Evolutionary conservation across 2,888 invertebrate genomes (phyloP), one percentile per base, ranked within the genome.

Genomic region (Aporophyla nigra): DNA sequence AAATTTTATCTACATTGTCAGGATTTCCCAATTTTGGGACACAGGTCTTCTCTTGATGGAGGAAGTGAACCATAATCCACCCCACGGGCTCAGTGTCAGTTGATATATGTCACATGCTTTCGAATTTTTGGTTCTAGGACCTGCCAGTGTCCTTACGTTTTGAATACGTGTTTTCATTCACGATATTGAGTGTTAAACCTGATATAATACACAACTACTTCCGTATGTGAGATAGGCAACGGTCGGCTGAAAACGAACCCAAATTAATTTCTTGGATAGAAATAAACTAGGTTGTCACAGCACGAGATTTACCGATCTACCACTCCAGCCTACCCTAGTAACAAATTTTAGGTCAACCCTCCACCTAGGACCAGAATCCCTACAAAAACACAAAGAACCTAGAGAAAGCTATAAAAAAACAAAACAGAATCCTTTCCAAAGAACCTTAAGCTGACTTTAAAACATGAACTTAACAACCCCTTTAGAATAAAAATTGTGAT

Each of bases 401-500:
- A 72, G 62, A 76, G 69, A 72, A 67, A 67, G 5, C n/a, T 61
- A 63, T 43, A 72, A 74, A 76, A 72, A 74, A 74, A 79, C 67
- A 78, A 79, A 78, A 82, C 59, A 33, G n/a, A 67, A 65, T 27
- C 33, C 51, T 62, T 58, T 75, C 74, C n/a, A 67, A 68, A 76
- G 67, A 81, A 69, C 70, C 49, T 40, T 19, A 76, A 72, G 72
- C 75, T 70, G 74, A 82, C 65, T 75, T 78, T 78, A 72, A 86
- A 84, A 80, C 58, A n/a, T 71, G 71, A 70, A 73, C 74, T 78
- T 73, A 76, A 78, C 73, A 76, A 73, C 79, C 78, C 76, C 71
- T 87, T 72, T 77, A 81, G 80, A 88, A 87, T 77, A 78, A 79
- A 83, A 88, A 87, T 85, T 85, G 82, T 86, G 86, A 80, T 85